Evolutionary conservation across 2,888 invertebrate genomes (phyloP).

Genomic region (Drosophila meridionalis): DNA sequence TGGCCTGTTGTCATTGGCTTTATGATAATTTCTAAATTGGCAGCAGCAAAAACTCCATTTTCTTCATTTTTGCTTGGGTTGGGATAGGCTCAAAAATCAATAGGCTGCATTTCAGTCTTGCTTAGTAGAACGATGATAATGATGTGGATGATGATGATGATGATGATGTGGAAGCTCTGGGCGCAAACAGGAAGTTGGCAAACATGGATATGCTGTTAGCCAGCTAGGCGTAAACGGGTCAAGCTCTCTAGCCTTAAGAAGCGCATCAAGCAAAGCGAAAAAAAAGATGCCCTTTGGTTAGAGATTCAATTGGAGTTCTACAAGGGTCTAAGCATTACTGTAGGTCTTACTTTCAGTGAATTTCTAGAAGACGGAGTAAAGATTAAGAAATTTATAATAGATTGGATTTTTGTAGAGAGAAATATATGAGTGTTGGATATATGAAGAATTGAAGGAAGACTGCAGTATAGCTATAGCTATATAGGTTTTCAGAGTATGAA

Average conservation of each 20-base stretch:
- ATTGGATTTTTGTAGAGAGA: background rate
- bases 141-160: constrained; percentile 13
- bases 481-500: too few relatives aligned
- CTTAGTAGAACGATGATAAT: constrained; percentile 9
- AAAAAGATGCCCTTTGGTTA: too few relatives aligned
- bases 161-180: constrained; percentile 11
- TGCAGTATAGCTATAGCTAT: too few relatives aligned
- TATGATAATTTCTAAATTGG: constrained; percentile 65
- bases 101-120: constrained; percentile 44
- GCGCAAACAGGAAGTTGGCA: constrained; percentile 47
- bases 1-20: constrained; percentile 50
- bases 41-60: constrained; percentile 12
- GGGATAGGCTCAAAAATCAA: constrained; percentile 56
- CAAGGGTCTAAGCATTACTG: background rate
- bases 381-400: background rate
- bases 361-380: background rate
- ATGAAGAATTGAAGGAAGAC: too few relatives aligned
- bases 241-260: constrained; percentile 21
- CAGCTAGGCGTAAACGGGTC: constrained; percentile 39
- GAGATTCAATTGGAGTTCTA: background rate
- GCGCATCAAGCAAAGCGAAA: background rate
- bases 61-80: constrained; percentile 22
- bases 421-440: too few relatives aligned
- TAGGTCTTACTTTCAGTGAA: background rate
- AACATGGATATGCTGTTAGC: constrained; percentile 44